phyloP scores from a whole-genome alignment of 2,888 invertebrate species.

The Rhagonycha fulva region DNA sequence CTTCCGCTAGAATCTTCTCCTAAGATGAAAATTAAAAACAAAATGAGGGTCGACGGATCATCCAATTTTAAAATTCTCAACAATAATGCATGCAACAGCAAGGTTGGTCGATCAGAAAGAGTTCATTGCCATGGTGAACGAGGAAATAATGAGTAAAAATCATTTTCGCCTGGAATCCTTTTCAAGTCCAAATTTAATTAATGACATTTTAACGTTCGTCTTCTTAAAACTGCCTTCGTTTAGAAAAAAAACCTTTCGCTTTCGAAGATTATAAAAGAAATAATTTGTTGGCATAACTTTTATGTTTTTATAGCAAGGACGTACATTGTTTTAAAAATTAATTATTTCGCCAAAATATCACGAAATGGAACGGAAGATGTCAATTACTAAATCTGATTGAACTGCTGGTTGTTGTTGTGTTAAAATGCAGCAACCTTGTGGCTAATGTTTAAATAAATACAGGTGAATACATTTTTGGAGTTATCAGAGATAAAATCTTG shows the following conservation, averaged over 20 bases:
- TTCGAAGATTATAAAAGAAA: background rate
- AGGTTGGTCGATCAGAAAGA: background rate
- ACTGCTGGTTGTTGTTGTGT: slow-evolving; percentile 9
- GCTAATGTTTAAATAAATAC: background rate
- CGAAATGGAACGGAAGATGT: slow-evolving; percentile 15
- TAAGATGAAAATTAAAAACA: background rate
- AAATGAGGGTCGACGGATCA: background rate
- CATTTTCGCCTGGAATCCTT: background rate
- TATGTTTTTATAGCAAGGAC: background rate
- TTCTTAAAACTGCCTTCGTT: no score
- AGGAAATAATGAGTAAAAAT: background rate
- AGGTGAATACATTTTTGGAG: background rate
- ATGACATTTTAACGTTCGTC: background rate
- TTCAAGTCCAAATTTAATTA: no score
- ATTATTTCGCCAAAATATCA: background rate
- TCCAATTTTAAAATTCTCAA: background rate
- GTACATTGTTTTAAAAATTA: background rate
- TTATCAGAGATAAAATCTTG: background rate
- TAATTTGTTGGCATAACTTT: background rate
- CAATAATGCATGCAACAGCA: background rate
- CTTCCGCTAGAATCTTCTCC: background rate
- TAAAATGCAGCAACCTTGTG: slow-evolving; percentile 16
- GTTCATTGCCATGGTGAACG: background rate
- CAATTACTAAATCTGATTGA: slow-evolving; percentile 11
- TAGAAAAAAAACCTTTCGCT: background rate